Conservation (phyloP, 2,113 vertebrate genomes). For the Fulmarus glacialis region DNA sequence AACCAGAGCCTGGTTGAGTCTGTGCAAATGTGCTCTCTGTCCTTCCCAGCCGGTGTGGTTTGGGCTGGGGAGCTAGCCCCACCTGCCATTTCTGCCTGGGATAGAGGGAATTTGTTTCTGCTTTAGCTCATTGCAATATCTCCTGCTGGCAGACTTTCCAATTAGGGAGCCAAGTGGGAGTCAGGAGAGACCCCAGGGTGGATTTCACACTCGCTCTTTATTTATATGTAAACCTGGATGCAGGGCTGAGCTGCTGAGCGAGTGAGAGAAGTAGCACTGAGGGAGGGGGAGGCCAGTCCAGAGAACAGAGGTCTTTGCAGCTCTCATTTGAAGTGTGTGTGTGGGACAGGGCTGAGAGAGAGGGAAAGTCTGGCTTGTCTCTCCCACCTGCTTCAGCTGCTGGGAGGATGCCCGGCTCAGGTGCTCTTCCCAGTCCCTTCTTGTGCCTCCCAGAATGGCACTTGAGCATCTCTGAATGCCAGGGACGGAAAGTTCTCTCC, state of each 20-base stretch:
- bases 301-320: constrained; percentile 28
- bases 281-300: neutral
- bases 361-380: neutral
- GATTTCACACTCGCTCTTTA: constrained; percentile 63
- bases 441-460: neutral
- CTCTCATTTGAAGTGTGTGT: neutral
- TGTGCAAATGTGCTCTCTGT: neutral
- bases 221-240: constrained; percentile 61
- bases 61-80: neutral
- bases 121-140: constrained; percentile 44
- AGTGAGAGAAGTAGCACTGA: neutral
- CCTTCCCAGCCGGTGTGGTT: neutral
- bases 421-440: neutral
- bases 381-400: neutral
- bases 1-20: neutral
- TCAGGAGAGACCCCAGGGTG: constrained; percentile 62
- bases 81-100: neutral
- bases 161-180: constrained; percentile 61
- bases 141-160: constrained; percentile 64
- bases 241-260: constrained; percentile 40
- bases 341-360: neutral
- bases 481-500: neutral
- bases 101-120: constrained; percentile 41
- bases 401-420: neutral
- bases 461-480: neutral